Base-by-base conservation (phyloP, 1,140 invertebrate species). In the Drosophila cardini region DNA sequence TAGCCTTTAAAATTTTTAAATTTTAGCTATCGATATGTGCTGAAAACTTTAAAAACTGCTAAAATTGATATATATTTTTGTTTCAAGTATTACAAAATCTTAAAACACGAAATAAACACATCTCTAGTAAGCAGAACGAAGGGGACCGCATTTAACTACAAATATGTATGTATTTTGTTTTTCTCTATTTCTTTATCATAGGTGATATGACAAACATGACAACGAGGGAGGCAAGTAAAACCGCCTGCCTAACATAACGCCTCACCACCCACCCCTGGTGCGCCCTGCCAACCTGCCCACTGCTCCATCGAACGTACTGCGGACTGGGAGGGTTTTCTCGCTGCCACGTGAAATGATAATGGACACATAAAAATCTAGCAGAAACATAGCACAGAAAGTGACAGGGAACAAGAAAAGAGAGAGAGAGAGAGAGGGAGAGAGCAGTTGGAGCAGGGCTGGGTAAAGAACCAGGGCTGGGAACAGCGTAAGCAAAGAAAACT, bases 151-250 rank as follows among this genome's bases (percentile, higher is more conserved):
- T 63, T 46, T 48, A 42, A 42, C 57, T 60, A 62, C 18, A 36
- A 48, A 36, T 48, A 38, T 9, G 53, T 50, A 53, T 48, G 16
- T 63, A 34, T 52, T 57, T 57, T 62, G 10, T 52, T 43, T 74
- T 15, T 43, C 15, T 55, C 43, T 55, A 55, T 62, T 61, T 71
- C 53, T 71, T 71, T 75, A 75, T 75, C 68, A 46, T 52, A 52
- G 72, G 67, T 62, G 72, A 71, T 75, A 75, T 75, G 72, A 75
- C 68, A 75, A 75, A 75, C 67, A 75, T 75, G 67, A 71, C 72
- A 75, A 43, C 72, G 43, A 69, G 62, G 36, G 42, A 62, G 45
- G 30, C 15, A 45, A 34, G 10, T 4, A 10, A 11, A 13, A 10
- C 38, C 38, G 11, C 38, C 38, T 4, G 10, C 2, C 50, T 26